Percentiles rank a stretch among this genome's conserved stretches.
phyloP scores from a whole-genome alignment of 2,888 invertebrate genomes.

The Petrolisthes manimaculis region DNA sequence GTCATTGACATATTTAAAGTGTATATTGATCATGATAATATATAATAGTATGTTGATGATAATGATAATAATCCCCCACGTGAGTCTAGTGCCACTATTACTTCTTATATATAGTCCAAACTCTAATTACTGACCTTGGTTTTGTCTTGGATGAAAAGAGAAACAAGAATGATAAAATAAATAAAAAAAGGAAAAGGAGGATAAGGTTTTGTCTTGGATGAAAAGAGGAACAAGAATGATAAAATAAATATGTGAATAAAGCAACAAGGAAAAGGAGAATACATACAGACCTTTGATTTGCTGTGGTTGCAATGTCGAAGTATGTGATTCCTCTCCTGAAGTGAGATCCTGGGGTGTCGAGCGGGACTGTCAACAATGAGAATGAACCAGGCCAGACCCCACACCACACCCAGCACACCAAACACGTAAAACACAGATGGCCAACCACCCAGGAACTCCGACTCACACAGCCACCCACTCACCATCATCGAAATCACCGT shows the following conservation, averaged over 20 bases:
- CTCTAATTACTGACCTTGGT: no score
- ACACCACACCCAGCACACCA: conserved; percentile 70
- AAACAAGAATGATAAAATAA: neutral
- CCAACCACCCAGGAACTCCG: conserved; percentile 74
- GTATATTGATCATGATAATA: no score
- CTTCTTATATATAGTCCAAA: no score
- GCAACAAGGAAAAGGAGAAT: neutral
- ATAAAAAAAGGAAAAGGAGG: neutral
- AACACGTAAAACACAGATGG: conserved; percentile 75
- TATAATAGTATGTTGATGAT: no score
- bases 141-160: neutral
- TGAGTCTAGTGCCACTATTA: no score
- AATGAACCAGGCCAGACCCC: conserved; percentile 72
- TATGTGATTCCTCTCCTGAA: conserved; percentile 70
- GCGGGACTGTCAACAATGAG: conserved; percentile 74
- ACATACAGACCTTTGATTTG: neutral
- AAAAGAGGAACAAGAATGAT: neutral
- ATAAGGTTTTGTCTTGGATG: neutral
- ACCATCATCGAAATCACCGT: conserved; percentile 74
- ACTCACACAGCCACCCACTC: conserved; percentile 74
- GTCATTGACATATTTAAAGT: no score
- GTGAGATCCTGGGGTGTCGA: conserved; percentile 74
- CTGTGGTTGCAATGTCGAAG: conserved; percentile 13
- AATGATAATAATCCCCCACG: no score
- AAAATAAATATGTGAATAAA: neutral